phyloP scores from a whole-genome alignment of 2,797 vertebrate genomes.

The Brachymystax lenok region DNA sequence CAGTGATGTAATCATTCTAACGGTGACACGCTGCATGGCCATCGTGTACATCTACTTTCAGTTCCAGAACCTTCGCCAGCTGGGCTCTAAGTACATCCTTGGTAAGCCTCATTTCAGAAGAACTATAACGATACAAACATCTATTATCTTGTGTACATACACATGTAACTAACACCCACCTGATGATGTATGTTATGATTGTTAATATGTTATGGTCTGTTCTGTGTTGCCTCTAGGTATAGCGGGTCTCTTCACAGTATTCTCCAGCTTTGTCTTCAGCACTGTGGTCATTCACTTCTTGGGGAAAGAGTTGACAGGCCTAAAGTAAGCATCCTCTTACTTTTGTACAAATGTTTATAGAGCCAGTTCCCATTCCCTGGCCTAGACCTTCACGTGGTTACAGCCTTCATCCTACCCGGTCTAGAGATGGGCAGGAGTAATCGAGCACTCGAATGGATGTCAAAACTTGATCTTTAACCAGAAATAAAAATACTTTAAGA shows the following conservation, averaged over 20 bases:
- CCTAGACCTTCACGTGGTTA: background rate
- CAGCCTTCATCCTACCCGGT: background rate
- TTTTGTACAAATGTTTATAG: background rate
- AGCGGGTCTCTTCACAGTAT: constrained; percentile 95
- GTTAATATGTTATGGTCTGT: background rate
- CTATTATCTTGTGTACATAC: background rate
- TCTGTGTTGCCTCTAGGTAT: constrained; percentile 79
- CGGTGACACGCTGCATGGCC: constrained; percentile 94
- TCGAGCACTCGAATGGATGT: too few relatives aligned
- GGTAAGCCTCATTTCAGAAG: constrained; percentile 70
- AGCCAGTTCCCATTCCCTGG: background rate
- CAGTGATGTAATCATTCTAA: constrained; percentile 92
- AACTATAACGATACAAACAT: background rate
- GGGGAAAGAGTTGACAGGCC: constrained; percentile 92
- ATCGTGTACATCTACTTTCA: constrained; percentile 98
- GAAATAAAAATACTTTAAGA: too few relatives aligned
- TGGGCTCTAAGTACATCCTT: constrained; percentile 97
- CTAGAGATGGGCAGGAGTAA: too few relatives aligned
- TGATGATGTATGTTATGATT: background rate
- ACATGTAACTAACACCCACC: background rate
- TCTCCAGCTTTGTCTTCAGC: constrained; percentile 98
- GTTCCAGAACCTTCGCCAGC: constrained; percentile 93
- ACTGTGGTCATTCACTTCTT: constrained; percentile 97
- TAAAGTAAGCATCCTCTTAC: constrained; percentile 79
- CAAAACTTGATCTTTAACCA: too few relatives aligned